Evolutionary conservation across 2,888 invertebrate genomes (phyloP).

Genomic region (Barypeithes pellucidus): DNA sequence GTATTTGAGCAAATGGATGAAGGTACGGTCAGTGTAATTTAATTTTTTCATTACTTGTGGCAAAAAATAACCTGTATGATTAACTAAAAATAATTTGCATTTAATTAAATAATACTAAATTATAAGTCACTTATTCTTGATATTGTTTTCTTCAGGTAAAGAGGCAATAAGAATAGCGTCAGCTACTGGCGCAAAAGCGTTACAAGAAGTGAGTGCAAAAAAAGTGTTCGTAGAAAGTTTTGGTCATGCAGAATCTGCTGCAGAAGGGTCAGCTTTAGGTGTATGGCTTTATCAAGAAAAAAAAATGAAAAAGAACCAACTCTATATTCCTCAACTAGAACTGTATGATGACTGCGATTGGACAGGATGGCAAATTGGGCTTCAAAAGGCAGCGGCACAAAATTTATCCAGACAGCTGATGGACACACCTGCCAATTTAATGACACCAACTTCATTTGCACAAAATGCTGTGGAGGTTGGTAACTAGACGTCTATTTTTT

Average conservation of each 20-base stretch:
- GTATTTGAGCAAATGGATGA: slow-evolving; percentile 82
- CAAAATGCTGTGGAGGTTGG: slow-evolving; percentile 76
- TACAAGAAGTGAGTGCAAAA: slow-evolving; percentile 73
- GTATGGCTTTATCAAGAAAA: slow-evolving; percentile 83
- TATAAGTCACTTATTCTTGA: not conserved
- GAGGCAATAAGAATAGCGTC: slow-evolving; percentile 84
- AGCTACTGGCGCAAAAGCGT: slow-evolving; percentile 75
- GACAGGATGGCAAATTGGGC: slow-evolving; percentile 82
- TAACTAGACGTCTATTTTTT: not conserved
- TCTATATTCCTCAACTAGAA: slow-evolving; percentile 70
- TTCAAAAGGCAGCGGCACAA: slow-evolving; percentile 84
- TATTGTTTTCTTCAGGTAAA: slow-evolving; percentile 64
- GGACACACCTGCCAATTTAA: slow-evolving; percentile 86
- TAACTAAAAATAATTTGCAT: too few species aligned
- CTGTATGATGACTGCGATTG: slow-evolving; percentile 78
- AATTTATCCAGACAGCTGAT: slow-evolving; percentile 84
- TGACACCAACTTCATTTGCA: slow-evolving; percentile 86
- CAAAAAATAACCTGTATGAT: too few species aligned
- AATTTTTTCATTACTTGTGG: not conserved
- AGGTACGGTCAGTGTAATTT: slow-evolving; percentile 62
- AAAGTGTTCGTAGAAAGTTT: slow-evolving; percentile 83
- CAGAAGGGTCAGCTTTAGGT: slow-evolving; percentile 83
- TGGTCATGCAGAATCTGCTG: slow-evolving; percentile 84
- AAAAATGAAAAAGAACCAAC: slow-evolving; percentile 68
- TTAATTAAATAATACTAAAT: too few species aligned